Conservation (phyloP, 2,888 invertebrate genomes). For the Lochmaea crataegi region DNA sequence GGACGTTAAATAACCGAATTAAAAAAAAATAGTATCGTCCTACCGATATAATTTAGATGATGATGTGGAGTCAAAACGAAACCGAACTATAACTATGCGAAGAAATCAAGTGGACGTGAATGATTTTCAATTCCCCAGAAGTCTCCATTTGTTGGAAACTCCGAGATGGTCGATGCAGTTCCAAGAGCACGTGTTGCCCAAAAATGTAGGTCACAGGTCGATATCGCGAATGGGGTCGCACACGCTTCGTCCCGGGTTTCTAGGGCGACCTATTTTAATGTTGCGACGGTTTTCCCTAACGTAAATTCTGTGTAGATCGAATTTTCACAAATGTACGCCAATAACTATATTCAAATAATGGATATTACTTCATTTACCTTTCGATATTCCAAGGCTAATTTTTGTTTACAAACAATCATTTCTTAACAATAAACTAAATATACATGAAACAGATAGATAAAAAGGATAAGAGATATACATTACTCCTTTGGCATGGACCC, state of each 20-base stretch:
- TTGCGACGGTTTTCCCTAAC: slow-evolving; percentile 32
- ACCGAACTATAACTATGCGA: slow-evolving; percentile 10
- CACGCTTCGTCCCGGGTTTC: slow-evolving; percentile 57
- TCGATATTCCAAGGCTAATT: too few relatives aligned
- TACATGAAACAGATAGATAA: too few relatives aligned
- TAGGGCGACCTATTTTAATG: slow-evolving; percentile 54
- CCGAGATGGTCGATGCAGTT: slow-evolving; percentile 36
- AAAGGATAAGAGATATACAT: too few relatives aligned
- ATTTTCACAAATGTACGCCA: slow-evolving; percentile 2
- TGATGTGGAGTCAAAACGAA: too few relatives aligned
- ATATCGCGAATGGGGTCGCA: slow-evolving; percentile 58
- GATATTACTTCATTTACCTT: too few relatives aligned
- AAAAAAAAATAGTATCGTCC: neutral
- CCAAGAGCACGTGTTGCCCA: slow-evolving; percentile 56
- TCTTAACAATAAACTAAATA: too few relatives aligned
- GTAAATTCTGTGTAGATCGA: slow-evolving; percentile 17
- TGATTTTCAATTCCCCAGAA: slow-evolving; percentile 5
- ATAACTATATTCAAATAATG: neutral
- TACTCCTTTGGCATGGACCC: too few relatives aligned
- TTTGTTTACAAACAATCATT: too few relatives aligned
- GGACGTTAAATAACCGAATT: too few relatives aligned
- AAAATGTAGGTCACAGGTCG: slow-evolving; percentile 60
- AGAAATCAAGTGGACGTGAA: slow-evolving; percentile 17
- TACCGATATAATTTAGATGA: neutral
- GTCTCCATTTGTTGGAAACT: slow-evolving; percentile 23